Evolutionary conservation across 2,113 vertebrate genomes (phyloP), one percentile per base, ranked within the genome.

Genomic region (Erpornis zantholeuca): DNA sequence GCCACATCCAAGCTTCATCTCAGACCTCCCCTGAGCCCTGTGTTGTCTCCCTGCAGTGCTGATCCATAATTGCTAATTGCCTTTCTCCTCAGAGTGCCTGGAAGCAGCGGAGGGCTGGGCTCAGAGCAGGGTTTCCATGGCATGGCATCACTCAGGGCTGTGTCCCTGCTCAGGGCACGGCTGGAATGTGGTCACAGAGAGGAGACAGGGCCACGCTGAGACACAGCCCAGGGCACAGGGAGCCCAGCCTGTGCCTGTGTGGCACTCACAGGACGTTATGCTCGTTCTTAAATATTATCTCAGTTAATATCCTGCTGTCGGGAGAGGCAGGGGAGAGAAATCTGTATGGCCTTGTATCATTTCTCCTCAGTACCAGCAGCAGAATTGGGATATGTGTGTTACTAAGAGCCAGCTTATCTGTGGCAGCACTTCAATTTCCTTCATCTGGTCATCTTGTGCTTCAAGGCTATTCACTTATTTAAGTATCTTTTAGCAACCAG

Each of bases 91-190:
- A 45, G 53, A 77, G 23, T 29, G 20, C 38, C 36, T 21, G 13
- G 35, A 60, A 65, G 45, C 22, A 36, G 14, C 2, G 0, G 15
- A 35, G 78, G 25, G 23, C 11, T 54, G 59, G 9, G 31, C 7
- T 76, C 71, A 42, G 71, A 42, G 35, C 1, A 8, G 16, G 57
- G 17, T 25, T 71, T 45, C 25, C 36, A 3, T 12, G 60, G 33
- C 10, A 3, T 17, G 12, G 15, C 1, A 0, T 82, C 80, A 57
- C 42, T 12, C 63, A 19, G 29, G 71, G 36, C 4, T 45, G n/a
- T 2, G 1, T 52, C 75, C 56, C 40, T 0, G 0, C 64, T n/a
- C 7, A 2, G 33, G 28, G 35, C 31, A 12, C 0, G 0, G 4
- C 12, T 5, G 40, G 35, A 63, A 2, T 0, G 0, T 10, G 17